Conservation (phyloP, 2,113 vertebrate genomes). For the Leucoraja erinaceus region DNA sequence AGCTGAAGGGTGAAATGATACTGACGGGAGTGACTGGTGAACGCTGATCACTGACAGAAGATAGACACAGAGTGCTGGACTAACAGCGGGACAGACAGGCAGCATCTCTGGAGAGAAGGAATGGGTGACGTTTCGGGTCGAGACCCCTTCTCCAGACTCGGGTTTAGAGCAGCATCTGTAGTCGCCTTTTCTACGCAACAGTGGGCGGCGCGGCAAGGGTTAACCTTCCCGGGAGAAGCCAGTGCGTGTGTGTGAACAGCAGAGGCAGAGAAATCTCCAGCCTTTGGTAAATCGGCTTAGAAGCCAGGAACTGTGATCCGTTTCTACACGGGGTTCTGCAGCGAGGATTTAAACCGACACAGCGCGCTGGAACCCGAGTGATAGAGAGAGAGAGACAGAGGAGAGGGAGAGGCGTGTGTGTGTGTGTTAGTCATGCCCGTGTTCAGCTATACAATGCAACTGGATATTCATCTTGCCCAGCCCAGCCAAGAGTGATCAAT, state of each 20-base stretch:
- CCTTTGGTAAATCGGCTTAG: slow-evolving; percentile 27
- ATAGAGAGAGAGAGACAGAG: not conserved
- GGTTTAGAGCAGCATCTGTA: no score
- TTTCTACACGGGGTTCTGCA: no score
- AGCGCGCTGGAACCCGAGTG: not conserved
- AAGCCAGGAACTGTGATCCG: slow-evolving; percentile 4
- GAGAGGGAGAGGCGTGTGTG: no score
- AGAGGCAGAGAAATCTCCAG: not conserved
- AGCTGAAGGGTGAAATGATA: not conserved
- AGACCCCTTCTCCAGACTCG: no score
- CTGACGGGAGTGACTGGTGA: not conserved
- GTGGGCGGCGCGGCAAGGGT: not conserved
- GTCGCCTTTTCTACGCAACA: no score
- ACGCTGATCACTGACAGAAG: no score
- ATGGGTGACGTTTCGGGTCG: no score
- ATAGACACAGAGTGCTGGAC: no score
- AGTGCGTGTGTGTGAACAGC: not conserved
- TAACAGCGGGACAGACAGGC: no score
- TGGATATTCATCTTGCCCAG: not conserved
- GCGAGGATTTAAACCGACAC: not conserved
- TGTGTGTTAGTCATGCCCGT: not conserved
- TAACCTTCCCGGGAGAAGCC: not conserved
- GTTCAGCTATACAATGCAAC: not conserved
- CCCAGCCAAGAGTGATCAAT: not conserved
- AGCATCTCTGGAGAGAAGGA: no score